Conservation (phyloP, 2,888 invertebrate species). For the Diplolepis rosae region DNA sequence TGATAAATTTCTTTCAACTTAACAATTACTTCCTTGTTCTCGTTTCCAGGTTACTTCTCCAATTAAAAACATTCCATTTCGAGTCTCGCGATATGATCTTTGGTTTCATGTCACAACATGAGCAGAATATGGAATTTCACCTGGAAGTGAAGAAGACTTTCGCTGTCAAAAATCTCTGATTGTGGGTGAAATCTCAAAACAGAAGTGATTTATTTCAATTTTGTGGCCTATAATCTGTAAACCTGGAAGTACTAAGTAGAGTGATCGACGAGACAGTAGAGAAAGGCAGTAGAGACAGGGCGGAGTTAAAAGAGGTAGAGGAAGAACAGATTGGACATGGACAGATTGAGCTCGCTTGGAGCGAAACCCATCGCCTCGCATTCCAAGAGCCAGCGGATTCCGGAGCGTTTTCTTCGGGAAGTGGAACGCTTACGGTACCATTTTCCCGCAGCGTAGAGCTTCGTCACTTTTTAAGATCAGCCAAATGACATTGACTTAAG, state of each 20-base stretch:
- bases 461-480: slow-evolving; percentile 38
- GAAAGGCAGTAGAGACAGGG: slow-evolving; percentile 15
- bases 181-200: not conserved
- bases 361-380: slow-evolving; percentile 7
- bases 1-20: not conserved
- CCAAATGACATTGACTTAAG: slow-evolving; percentile 15
- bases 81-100: not conserved
- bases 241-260: not conserved
- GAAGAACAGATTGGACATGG: slow-evolving; percentile 17
- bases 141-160: slow-evolving; percentile 64
- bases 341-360: slow-evolving; percentile 12
- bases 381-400: slow-evolving; percentile 58
- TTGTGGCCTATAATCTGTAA: slow-evolving; percentile 6
- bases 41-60: slow-evolving; percentile 10
- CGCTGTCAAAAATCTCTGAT: slow-evolving; percentile 49
- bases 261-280: slow-evolving; percentile 26
- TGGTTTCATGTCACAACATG: slow-evolving; percentile 29
- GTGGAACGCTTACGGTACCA: slow-evolving; percentile 71
- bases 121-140: slow-evolving; percentile 58
- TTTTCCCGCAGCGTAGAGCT: slow-evolving; percentile 60
- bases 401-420: slow-evolving; percentile 70
- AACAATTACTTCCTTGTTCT: slow-evolving; percentile 1
- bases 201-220: slow-evolving; percentile 5
- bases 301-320: slow-evolving; percentile 6
- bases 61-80: not conserved